Evolutionary conservation across 1,140 invertebrate genomes (phyloP), one percentile per base, ranked within the genome.

Genomic region (Mesaphorura yosii): DNA sequence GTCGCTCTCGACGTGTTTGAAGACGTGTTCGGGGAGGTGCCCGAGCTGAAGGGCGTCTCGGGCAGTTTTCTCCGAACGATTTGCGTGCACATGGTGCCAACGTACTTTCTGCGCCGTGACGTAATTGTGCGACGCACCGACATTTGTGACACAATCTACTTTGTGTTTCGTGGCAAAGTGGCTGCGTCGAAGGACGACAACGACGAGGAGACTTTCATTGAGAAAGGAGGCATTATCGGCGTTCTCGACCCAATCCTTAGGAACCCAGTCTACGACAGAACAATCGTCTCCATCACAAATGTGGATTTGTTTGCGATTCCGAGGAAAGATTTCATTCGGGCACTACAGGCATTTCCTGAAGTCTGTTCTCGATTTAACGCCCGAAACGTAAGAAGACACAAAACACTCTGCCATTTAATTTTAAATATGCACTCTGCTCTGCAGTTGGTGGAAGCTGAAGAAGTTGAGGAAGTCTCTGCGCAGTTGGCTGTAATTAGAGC

Each of bases 21-120:
- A 47, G 52, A 54, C 48, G 52, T 54, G 3, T 2, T 54, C 3
- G 7, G 45, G 20, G 29, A 53, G 42, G 14, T 54, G 6, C 52
- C 52, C 28, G 45, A 38, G 20, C 25, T 54, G 2, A 39, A 48
- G 26, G 27, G 26, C 15, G 52, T 48, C 2, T 46, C 52, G 29
- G 4, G 10, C 3, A 28, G 27, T 17, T 47, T 54, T 25, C 19
- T 54, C 3, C 28, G 52, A 3, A 4, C 42, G 2, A 48, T 54
- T 40, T 48, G 42, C 23, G 52, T 48, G 7, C 28, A 38, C 22
- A 12, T 54, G 22, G 22, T 19, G 5, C 52, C 34, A 3, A 31
- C 37, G 4, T 54, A 54, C 38, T 54, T 34, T 41, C 38, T 54
- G 2, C 6, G 34, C 2, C 44, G 48, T 48, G 52, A 54, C 29